Evolutionary conservation across 2,113 vertebrate species (phyloP).

Genomic region (Phasianus colchicus): DNA sequence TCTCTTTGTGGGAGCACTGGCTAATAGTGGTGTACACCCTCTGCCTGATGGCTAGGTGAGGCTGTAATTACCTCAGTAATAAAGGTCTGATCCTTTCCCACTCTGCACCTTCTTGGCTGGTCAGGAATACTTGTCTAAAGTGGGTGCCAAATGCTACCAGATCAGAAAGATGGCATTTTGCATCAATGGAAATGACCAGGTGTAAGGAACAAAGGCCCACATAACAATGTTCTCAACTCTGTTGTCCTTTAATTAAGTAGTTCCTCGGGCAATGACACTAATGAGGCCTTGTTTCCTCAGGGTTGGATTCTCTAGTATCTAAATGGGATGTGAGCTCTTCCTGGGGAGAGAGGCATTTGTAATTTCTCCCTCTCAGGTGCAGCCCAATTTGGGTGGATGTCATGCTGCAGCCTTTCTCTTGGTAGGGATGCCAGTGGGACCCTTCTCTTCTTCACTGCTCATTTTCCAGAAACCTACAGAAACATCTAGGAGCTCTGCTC

Average conservation of each 20-base stretch:
- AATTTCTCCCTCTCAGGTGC: conserved; percentile 47
- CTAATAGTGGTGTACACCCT: conserved; percentile 62
- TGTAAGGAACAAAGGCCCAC: conserved; percentile 64
- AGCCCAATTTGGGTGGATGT: conserved; percentile 46
- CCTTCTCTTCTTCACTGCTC: background rate
- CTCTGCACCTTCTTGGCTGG: background rate
- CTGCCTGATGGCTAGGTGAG: conserved; percentile 28
- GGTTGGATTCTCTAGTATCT: conserved; percentile 64
- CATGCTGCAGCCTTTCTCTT: conserved; percentile 19
- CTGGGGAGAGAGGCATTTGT: conserved; percentile 30
- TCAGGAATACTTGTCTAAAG: conserved; percentile 55
- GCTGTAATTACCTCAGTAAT: conserved; percentile 67
- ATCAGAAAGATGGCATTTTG: conserved; percentile 67
- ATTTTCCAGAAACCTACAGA: background rate
- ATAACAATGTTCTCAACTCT: conserved; percentile 53
- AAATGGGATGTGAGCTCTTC: conserved; percentile 60
- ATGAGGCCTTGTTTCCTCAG: conserved; percentile 65
- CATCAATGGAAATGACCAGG: conserved; percentile 68
- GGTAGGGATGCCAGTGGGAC: background rate
- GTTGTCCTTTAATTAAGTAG: conserved; percentile 69
- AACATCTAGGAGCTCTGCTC: background rate
- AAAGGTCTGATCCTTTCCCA: conserved; percentile 49
- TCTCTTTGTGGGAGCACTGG: conserved; percentile 61
- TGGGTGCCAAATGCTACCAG: conserved; percentile 53
- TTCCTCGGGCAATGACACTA: conserved; percentile 50